A percentile compares a stretch with the other conserved stretches of the same genome.
Conservation (phyloP, 2,113 vertebrate genomes). For the Blennius ocellaris region DNA sequence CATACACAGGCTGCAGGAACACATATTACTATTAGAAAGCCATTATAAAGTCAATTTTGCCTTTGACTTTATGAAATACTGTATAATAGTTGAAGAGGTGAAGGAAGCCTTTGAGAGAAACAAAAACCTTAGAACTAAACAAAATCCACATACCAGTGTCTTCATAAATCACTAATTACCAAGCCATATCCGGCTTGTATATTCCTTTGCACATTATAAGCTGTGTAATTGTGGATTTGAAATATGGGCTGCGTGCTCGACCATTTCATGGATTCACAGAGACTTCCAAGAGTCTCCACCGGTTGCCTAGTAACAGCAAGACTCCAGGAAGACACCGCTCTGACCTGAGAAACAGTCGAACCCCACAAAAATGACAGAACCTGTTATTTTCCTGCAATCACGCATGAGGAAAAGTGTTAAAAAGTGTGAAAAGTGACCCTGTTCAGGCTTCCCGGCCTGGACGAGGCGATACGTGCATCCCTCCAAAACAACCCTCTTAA, state of each 20-base stretch:
- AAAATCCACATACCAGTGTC: background rate
- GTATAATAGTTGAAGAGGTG: background rate
- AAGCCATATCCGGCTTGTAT: conserved; percentile 3
- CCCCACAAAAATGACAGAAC: background rate
- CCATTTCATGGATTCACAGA: background rate
- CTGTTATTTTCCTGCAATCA: background rate
- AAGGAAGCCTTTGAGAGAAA: background rate
- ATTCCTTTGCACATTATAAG: background rate
- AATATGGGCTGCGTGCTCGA: background rate
- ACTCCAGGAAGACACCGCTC: background rate
- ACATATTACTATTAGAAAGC: no score
- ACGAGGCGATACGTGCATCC: background rate
- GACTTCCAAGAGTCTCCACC: conserved; percentile 1
- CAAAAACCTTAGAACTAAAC: background rate
- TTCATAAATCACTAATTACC: conserved; percentile 9
- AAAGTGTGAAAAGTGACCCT: background rate
- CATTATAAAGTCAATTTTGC: no score
- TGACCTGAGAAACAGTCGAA: background rate
- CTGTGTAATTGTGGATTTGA: background rate
- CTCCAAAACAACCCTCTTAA: background rate
- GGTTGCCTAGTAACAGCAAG: conserved; percentile 28
- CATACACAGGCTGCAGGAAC: no score
- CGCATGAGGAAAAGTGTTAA: background rate
- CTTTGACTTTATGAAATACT: no score
- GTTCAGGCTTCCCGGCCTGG: background rate